Conservation (phyloP, 2,888 invertebrate species). For the Kuschelorhynchus macadamiae region DNA sequence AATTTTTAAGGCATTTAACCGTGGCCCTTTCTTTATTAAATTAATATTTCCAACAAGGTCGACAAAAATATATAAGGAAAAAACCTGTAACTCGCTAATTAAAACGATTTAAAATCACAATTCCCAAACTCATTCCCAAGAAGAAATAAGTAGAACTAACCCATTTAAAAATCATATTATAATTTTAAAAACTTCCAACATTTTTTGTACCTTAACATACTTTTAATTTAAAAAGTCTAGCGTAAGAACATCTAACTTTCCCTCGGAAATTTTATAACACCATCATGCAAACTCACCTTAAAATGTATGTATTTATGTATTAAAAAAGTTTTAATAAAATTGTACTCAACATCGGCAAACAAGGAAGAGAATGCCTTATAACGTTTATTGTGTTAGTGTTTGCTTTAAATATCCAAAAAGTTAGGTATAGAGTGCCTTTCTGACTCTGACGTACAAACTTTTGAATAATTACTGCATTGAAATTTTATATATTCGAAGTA, state of each 20-base stretch:
- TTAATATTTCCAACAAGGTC: too few species aligned
- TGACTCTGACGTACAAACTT: conserved; percentile 34
- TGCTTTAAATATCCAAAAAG: conserved; percentile 48
- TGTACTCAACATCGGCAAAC: conserved; percentile 43
- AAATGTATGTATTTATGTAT: conserved; percentile 51
- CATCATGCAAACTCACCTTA: conserved; percentile 42
- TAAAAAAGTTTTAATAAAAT: conserved; percentile 51
- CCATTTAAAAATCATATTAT: conserved; percentile 18
- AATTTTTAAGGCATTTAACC: too few species aligned
- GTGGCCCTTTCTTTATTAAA: too few species aligned
- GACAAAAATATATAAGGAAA: too few species aligned
- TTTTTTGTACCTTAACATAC: conserved; percentile 36
- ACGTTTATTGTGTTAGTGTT: conserved; percentile 51
- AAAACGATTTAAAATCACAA: too few species aligned
- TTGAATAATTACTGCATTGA: conserved; percentile 53
- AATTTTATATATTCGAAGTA: conserved; percentile 50
- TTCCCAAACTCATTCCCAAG: too few species aligned
- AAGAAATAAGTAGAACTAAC: conserved; percentile 4
- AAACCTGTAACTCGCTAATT: too few species aligned
- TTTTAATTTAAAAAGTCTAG: conserved; percentile 46
- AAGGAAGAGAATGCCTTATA: conserved; percentile 38
- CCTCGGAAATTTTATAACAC: conserved; percentile 33
- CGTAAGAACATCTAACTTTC: conserved; percentile 36
- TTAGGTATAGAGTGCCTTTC: conserved; percentile 22
- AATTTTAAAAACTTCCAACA: conserved; percentile 30